Evolutionary conservation across 1,140 invertebrate species (phyloP), one percentile per base, ranked within the genome.

Genomic region (Drosophila teissieri): DNA sequence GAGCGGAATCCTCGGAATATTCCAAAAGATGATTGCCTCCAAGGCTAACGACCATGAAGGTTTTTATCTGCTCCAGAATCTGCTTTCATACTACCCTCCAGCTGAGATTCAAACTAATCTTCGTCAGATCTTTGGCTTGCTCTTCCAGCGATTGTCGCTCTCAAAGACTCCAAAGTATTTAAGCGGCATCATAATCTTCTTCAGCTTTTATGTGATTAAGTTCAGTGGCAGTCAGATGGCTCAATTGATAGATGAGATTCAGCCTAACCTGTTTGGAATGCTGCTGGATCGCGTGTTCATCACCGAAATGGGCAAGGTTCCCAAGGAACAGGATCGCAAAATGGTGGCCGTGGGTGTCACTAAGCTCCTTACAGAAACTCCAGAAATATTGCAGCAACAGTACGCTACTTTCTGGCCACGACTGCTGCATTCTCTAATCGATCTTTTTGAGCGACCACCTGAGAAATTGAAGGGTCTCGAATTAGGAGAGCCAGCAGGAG

Each of bases 21-120:
- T 99, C 92, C 98, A 99, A 91, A 99, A 99, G 93, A 93, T 99
- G 65, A 98, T 99, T 76, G 97, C 98, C 4, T 99, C 98, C 0
- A 98, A 98, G 93, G 94, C 95, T 1, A 98, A 99, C 90, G 98
- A 99, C 93, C 97, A 99, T 80, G 98, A 99, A 93, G 98, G 98
- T 27, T 99, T 99, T 92, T 95, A 96, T 90, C 93, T 99, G 2
- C 94, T 99, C 24, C 96, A 98, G 92, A 95, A 94, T 54, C 94
- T 99, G 54, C 94, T 99, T 42, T 95, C 95, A 90, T 94, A 97
- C 89, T 95, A 95, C 93, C 92, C 93, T 56, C 65, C 95, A 12
- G 93, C 94, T 44, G 93, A 95, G 34, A 93, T 99, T 76, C 93
- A 95, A 49, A 94, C 95, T 24, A 98, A 95, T 89, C 94, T 97